Evolutionary conservation across 2,113 vertebrate species (phyloP).

Genomic region (Ramphastos sulfuratus): DNA sequence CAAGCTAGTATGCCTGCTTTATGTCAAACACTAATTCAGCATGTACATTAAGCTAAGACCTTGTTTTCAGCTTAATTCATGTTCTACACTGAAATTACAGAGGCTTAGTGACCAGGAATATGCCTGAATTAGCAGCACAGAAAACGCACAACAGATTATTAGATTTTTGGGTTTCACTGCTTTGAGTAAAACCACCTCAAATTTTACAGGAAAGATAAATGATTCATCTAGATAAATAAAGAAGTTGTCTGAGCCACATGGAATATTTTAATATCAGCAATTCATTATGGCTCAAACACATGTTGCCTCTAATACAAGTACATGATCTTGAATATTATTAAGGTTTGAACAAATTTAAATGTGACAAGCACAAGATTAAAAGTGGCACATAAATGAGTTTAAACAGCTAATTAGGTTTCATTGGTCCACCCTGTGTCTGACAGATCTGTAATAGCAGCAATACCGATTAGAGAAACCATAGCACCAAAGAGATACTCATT

Average conservation of each 20-base stretch:
- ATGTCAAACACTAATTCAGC: background rate
- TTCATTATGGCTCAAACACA: slow-evolving; percentile 63
- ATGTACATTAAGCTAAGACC: background rate
- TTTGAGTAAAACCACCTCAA: slow-evolving; percentile 38
- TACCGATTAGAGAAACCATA: slow-evolving; percentile 36
- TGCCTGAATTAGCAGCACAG: slow-evolving; percentile 1
- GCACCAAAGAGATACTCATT: background rate
- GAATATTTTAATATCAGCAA: slow-evolving; percentile 66
- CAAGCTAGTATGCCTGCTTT: background rate
- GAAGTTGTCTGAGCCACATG: slow-evolving; percentile 55
- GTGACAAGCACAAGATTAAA: slow-evolving; percentile 72
- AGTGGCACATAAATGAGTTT: slow-evolving; percentile 62
- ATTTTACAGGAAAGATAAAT: slow-evolving; percentile 60
- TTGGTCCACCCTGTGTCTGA: slow-evolving; percentile 52
- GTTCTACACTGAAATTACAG: background rate
- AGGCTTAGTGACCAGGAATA: background rate
- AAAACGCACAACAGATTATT: slow-evolving; percentile 30
- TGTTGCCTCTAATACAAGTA: slow-evolving; percentile 66
- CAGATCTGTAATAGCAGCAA: slow-evolving; percentile 35
- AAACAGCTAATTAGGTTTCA: slow-evolving; percentile 70
- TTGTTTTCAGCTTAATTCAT: background rate
- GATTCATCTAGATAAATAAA: slow-evolving; percentile 53
- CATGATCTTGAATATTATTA: slow-evolving; percentile 75
- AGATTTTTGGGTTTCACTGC: background rate
- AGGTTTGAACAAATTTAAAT: slow-evolving; percentile 72